These are phyloP conservation scores for Trichopoda pennipes DNA, from an alignment of 2,888 invertebrate genomes.

Conservation along the genomic window DNA sequence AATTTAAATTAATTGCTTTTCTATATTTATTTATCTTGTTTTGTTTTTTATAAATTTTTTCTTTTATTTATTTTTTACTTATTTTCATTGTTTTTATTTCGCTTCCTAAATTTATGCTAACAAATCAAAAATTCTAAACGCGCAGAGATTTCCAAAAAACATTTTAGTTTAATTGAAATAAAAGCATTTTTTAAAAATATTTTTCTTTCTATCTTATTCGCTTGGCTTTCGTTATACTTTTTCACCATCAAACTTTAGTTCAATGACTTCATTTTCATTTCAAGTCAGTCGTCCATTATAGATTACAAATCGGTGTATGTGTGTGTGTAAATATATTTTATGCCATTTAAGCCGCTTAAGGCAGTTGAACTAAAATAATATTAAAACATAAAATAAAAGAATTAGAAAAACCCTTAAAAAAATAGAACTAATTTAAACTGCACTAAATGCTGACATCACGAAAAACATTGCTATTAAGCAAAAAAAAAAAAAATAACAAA, in stretches of 20 bases:
- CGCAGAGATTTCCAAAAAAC: neutral
- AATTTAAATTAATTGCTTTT: no score
- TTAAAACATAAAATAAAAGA: slow-evolving; percentile 16
- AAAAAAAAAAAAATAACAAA: slow-evolving; percentile 8
- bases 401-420: slow-evolving; percentile 32
- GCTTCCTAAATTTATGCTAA: slow-evolving; percentile 15
- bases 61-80: neutral
- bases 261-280: slow-evolving; percentile 62
- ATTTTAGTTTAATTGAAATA: slow-evolving; percentile 43
- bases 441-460: slow-evolving; percentile 63
- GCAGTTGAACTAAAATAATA: slow-evolving; percentile 59
- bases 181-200: neutral
- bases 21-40: no score
- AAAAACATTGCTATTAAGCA: slow-evolving; percentile 61
- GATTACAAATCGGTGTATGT: slow-evolving; percentile 24
- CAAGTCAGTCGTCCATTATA: slow-evolving; percentile 35
- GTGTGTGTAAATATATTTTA: no score
- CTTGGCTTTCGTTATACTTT: neutral
- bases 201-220: slow-evolving; percentile 3
- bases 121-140: slow-evolving; percentile 9
- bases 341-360: slow-evolving; percentile 66
- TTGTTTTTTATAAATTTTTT: neutral
- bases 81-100: slow-evolving; percentile 15
- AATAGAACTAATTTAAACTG: slow-evolving; percentile 51
- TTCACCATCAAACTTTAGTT: slow-evolving; percentile 48